These are phyloP conservation scores for Probaryconus sp. DNA, from an alignment of 1,140 invertebrate species.

Conservation along the genomic window DNA sequence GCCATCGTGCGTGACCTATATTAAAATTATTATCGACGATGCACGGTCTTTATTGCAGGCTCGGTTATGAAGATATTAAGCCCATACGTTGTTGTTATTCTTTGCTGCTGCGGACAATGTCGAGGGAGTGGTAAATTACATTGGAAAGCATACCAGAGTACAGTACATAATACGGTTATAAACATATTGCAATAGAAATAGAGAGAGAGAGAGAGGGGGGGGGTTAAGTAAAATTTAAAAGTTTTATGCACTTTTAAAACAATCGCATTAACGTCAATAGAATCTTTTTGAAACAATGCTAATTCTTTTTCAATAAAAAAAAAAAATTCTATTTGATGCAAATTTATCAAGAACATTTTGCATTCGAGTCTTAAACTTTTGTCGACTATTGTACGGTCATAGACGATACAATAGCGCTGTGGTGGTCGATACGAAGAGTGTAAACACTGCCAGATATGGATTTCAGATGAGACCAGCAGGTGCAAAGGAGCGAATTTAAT, in stretches of 20 bases:
- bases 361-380: too few species aligned
- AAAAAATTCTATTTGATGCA: too few species aligned
- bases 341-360: too few species aligned
- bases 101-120: conserved; percentile 16
- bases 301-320: too few species aligned
- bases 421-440: conserved; percentile 22
- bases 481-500: conserved; percentile 18
- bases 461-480: conserved; percentile 29
- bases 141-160: conserved; percentile 10
- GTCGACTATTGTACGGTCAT: conserved; percentile 20
- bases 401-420: conserved; percentile 6
- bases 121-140: conserved; percentile 30
- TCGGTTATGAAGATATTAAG: conserved; percentile 43
- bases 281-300: too few species aligned
- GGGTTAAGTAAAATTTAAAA: too few species aligned
- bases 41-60: conserved; percentile 20
- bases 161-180: conserved; percentile 7
- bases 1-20: conserved; percentile 33
- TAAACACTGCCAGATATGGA: conserved; percentile 24
- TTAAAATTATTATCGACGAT: conserved; percentile 39
- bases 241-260: too few species aligned
- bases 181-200: too few species aligned
- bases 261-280: too few species aligned
- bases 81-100: conserved; percentile 32
- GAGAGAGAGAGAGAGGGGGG: too few species aligned